Evolutionary conservation across 2,797 vertebrate species (phyloP).

Genomic region (Hipposideros larvatus): DNA sequence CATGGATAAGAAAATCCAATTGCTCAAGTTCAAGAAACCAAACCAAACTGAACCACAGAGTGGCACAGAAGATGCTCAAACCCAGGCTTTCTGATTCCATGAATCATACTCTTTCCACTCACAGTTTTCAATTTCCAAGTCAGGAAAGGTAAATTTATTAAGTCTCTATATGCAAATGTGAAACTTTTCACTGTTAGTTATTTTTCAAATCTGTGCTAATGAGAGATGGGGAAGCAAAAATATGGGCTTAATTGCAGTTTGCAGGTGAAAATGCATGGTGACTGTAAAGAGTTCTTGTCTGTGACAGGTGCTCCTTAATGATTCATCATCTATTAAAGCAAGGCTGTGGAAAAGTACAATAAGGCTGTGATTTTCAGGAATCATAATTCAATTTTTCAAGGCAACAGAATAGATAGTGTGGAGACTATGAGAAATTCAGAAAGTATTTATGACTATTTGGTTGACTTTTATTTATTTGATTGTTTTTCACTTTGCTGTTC

Average conservation of each 20-base stretch:
- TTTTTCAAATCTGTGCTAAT: conserved; percentile 74
- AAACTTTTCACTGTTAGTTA: conserved; percentile 62
- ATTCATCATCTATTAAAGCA: conserved; percentile 78
- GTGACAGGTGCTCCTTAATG: conserved; percentile 76
- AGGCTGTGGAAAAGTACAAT: conserved; percentile 68
- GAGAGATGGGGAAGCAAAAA: conserved; percentile 71
- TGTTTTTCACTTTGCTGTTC: conserved; percentile 74
- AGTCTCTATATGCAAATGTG: conserved; percentile 63
- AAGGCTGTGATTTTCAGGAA: conserved; percentile 75
- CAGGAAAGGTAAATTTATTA: conserved; percentile 64
- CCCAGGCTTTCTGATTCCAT: neutral
- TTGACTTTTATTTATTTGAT: conserved; percentile 79
- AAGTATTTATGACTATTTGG: conserved; percentile 81
- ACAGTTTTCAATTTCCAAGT: conserved; percentile 32
- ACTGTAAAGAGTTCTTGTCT: conserved; percentile 41
- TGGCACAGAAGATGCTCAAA: neutral
- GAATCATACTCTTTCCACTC: neutral
- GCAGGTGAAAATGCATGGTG: neutral
- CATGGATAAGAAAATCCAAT: neutral
- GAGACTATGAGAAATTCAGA: conserved; percentile 74
- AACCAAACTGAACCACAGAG: neutral
- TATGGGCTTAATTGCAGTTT: conserved; percentile 69
- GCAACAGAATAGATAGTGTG: conserved; percentile 73
- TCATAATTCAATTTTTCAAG: conserved; percentile 82
- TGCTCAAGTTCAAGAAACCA: neutral